phyloP scores from a whole-genome alignment of 1,140 invertebrate genomes.

The Acromyrmex charruanus region DNA sequence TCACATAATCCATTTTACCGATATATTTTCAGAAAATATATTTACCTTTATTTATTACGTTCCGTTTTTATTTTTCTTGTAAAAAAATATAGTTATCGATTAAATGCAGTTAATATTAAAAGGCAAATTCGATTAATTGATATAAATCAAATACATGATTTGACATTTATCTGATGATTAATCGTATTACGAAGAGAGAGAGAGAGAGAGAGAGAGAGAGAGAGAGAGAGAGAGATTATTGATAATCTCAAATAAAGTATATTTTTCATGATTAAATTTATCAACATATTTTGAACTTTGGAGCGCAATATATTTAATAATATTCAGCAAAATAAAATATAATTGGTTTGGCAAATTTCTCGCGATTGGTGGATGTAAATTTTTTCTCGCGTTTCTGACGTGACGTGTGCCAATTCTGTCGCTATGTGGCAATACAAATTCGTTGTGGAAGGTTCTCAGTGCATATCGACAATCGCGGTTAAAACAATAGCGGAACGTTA shows the following conservation, averaged over 20 bases:
- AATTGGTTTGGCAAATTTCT: background rate
- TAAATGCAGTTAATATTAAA: background rate
- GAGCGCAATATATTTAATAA: background rate
- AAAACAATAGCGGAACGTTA: slow-evolving; percentile 31
- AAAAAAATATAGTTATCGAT: slow-evolving; percentile 8
- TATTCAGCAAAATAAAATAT: slow-evolving; percentile 11
- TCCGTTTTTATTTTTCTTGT: slow-evolving; percentile 1
- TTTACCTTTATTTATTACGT: background rate
- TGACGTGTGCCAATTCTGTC: slow-evolving; percentile 34
- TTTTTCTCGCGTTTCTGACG: background rate
- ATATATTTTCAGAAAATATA: background rate
- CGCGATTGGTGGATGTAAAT: slow-evolving; percentile 1
- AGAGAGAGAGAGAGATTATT: background rate
- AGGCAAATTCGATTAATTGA: slow-evolving; percentile 12
- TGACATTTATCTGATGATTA: background rate
- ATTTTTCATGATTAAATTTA: slow-evolving; percentile 34
- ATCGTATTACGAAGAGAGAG: background rate
- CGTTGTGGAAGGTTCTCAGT: slow-evolving; percentile 9
- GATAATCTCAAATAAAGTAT: background rate
- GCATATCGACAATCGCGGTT: slow-evolving; percentile 30
- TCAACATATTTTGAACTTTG: background rate
- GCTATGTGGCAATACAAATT: slow-evolving; percentile 23
- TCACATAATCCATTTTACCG: background rate
- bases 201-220: background rate
- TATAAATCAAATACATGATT: background rate